Evolutionary conservation across 2,888 invertebrate genomes (phyloP), one percentile per base, ranked within the genome.

Genomic region (Corythucha ciliata): DNA sequence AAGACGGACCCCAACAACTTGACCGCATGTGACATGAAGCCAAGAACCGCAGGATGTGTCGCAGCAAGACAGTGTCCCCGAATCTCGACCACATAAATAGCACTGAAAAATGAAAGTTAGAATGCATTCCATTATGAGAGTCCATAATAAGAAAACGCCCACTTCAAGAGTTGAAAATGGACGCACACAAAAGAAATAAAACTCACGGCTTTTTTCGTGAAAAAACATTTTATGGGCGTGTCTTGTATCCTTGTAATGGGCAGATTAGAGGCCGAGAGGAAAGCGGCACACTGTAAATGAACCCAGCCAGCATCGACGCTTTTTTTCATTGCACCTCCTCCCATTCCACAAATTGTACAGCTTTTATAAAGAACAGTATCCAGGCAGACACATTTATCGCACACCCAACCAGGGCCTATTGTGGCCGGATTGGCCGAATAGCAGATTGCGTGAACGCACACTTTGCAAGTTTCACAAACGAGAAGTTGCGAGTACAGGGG

Each of bases 301-400:
- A 74, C 76, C 81, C 81, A 81, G 39, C 72, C 68, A 20, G 74
- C 71, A 61, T 77, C 75, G 52, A 74, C 74, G 3, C 76, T 76
- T 59, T 76, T 74, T 63, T 80, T 81, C 57, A 80, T 70, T 48
- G 80, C 79, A 41, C 81, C 81, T 10, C 76, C 76, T 42, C 73
- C 66, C 62, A 77, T 65, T 22, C 70, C 69, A 63, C 78, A 78
- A 54, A 78, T 62, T 57, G 70, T 71, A 61, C 78, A 78, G 57
- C 67, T 66, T 71, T 51, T 56, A 42, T 44, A 48, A 2, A 54
- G 40, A 5, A 37, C 48, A 20, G 53, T 44, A 20, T 51, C 51
- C 3, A 51, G 10, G 10, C 51, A 37, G 12, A 69, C 70, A 59
- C 72, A 71, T 57, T 66, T 68, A 54, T 70, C 69, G 56, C 72